Conservation (phyloP, 2,113 vertebrate genomes). For the Murina feae region DNA sequence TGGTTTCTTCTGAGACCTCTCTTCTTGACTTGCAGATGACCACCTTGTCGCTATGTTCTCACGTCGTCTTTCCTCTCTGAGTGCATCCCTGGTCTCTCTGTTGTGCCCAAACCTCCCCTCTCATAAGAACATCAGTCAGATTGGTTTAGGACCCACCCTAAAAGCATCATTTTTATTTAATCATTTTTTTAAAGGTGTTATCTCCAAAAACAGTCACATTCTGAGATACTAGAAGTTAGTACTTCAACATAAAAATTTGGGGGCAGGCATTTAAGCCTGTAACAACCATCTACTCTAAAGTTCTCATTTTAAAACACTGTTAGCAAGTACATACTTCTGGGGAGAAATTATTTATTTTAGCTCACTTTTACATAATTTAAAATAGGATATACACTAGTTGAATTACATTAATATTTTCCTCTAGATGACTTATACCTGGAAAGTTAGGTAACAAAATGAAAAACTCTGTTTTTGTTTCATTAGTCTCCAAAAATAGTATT, state of each 20-base stretch:
- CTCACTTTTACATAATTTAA: not conserved
- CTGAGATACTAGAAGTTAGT: not conserved
- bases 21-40: not conserved
- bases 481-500: slow-evolving; percentile 14
- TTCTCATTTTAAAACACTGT: not conserved
- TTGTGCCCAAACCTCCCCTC: not conserved
- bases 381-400: not conserved
- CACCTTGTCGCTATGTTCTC: not conserved
- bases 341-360: slow-evolving; percentile 34
- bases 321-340: not conserved
- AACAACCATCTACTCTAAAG: not conserved
- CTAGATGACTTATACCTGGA: not conserved
- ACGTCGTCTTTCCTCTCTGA: not conserved
- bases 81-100: not conserved
- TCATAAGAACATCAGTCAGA: not conserved
- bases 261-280: not conserved
- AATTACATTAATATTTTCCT: slow-evolving; percentile 31
- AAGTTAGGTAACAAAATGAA: slow-evolving; percentile 42
- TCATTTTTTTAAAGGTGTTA: not conserved
- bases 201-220: not conserved
- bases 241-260: not conserved
- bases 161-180: not conserved
- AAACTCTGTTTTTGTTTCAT: not conserved
- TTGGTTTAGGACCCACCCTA: not conserved
- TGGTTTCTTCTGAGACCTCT: not conserved